These are phyloP conservation scores for Poecilus cupreus DNA, from an alignment of 2,888 invertebrate species.

Conservation along the genomic window DNA sequence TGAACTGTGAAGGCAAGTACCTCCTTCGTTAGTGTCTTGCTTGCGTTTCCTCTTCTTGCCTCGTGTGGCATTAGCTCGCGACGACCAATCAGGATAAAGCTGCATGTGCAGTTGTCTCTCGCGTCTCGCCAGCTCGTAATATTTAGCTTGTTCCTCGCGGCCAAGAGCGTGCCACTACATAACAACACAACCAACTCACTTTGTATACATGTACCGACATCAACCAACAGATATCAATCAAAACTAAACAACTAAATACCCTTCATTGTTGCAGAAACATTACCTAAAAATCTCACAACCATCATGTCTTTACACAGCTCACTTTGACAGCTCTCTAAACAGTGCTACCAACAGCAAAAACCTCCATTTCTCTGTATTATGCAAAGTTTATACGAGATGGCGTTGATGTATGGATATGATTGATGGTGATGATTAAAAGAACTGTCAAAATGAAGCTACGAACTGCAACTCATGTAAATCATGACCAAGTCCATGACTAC, in stretches of 20 bases:
- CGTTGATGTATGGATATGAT: too few relatives aligned
- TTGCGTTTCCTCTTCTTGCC: constrained; percentile 99
- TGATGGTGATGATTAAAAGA: too few relatives aligned
- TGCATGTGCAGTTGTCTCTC: constrained; percentile 99
- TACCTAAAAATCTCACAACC: too few relatives aligned
- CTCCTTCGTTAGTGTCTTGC: constrained; percentile 97
- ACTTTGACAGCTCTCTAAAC: too few relatives aligned
- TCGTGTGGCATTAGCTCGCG: constrained; percentile 99
- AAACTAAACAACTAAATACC: too few relatives aligned
- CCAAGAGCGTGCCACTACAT: constrained; percentile 99
- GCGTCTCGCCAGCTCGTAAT: constrained; percentile 99
- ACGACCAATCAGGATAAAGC: constrained; percentile 99
- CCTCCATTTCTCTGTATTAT: too few relatives aligned
- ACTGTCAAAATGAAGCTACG: not conserved
- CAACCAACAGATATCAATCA: constrained; percentile 71
- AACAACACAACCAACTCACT: constrained; percentile 68
- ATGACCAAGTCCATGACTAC: not conserved
- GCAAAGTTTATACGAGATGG: too few relatives aligned
- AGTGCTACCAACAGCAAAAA: too few relatives aligned
- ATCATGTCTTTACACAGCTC: too few relatives aligned
- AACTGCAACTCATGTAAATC: not conserved
- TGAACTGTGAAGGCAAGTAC: constrained; percentile 75
- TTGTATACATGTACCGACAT: constrained; percentile 71
- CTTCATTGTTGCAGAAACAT: not conserved
- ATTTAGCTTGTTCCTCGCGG: constrained; percentile 99